Evolutionary conservation across 2,797 vertebrate species (phyloP), one percentile per base, ranked within the genome.

Genomic region (Diglossa cyanea): DNA sequence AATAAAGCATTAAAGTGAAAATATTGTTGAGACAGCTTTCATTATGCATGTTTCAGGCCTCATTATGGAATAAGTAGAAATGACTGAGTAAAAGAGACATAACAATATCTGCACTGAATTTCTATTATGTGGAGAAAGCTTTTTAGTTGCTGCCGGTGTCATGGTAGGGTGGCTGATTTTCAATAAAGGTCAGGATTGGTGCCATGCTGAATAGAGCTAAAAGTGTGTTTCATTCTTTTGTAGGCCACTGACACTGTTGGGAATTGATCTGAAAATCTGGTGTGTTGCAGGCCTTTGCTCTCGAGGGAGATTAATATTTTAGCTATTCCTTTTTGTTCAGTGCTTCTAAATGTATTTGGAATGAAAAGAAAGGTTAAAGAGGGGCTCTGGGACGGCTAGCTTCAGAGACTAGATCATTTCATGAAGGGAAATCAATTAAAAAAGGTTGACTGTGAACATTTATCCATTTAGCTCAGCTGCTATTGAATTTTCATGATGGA

Each of bases 401-500:
- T 98, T 98, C 97, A 98, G 97, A 98, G 98, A 98, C 98, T 99
- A 98, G 98, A 99, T 99, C 99, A 99, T 99, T 98, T 98, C 98
- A 98, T 98, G 98, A 99, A 99, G 98, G 98, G 98, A 99, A 99
- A 99, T 99, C 99, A 99, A 99, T 99, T 99, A 99, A 98, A 98
- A 99, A 98, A 97, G 98, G 98, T 98, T 98, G 98, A 98, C 99
- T 98, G 98, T 98, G 99, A 99, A 99, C 99, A 99, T 99, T 99
- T 99, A 98, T 99, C 99, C 99, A 98, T 99, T 99, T 99, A 99
- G 98, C 98, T 99, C 98, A 98, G 98, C 98, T 98, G 97, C 99
- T 99, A 99, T 99, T 99, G 99, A 99, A 99, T 99, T 99, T 99
- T 98, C 98, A 99, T 99, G 99, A 99, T 99, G 98, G 98, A 98